A percentile compares a stretch with the other conserved stretches of the same genome.
Evolutionary conservation across 1,140 invertebrate genomes (phyloP).

Genomic region (Samia ricini): DNA sequence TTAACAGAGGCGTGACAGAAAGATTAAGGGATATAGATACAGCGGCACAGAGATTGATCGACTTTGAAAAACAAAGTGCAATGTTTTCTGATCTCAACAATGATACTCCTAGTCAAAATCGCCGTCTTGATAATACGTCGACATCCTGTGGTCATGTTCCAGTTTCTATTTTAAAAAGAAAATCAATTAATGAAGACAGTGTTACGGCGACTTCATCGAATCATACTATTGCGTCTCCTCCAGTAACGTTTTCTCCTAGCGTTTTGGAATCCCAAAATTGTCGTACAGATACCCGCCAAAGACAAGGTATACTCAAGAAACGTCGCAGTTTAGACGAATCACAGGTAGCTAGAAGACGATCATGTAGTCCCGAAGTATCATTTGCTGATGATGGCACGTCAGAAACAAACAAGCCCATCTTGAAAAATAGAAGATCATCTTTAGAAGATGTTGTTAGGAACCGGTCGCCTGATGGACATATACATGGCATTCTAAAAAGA

Average conservation of each 20-base stretch:
- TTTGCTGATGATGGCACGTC: conserved; percentile 78
- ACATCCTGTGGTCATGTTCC: conserved; percentile 72
- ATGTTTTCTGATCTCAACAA: conserved; percentile 74
- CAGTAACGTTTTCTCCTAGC: conserved; percentile 84
- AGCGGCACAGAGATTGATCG: conserved; percentile 73
- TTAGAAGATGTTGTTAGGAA: conserved; percentile 82
- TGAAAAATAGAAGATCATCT: conserved; percentile 84
- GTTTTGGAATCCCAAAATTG: conserved; percentile 79
- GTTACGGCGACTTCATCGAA: conserved; percentile 75
- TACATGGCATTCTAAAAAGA: conserved; percentile 74
- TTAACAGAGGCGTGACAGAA: conserved; percentile 62
- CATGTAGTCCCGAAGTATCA: conserved; percentile 83
- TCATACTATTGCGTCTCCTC: conserved; percentile 79
- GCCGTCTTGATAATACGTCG: conserved; percentile 59
- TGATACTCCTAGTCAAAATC: conserved; percentile 72
- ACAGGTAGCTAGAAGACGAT: conserved; percentile 82
- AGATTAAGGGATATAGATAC: conserved; percentile 74
- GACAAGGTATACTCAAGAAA: conserved; percentile 89
- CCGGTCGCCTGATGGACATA: conserved; percentile 77
- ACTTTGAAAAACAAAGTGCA: conserved; percentile 75
- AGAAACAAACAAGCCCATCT: conserved; percentile 81
- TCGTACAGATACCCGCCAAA: conserved; percentile 77
- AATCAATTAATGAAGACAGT: conserved; percentile 82
- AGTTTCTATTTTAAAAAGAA: conserved; percentile 89
- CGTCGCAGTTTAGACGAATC: conserved; percentile 87